Conservation (phyloP, 2,797 vertebrate genomes). For the Bradypodion pumilum region DNA sequence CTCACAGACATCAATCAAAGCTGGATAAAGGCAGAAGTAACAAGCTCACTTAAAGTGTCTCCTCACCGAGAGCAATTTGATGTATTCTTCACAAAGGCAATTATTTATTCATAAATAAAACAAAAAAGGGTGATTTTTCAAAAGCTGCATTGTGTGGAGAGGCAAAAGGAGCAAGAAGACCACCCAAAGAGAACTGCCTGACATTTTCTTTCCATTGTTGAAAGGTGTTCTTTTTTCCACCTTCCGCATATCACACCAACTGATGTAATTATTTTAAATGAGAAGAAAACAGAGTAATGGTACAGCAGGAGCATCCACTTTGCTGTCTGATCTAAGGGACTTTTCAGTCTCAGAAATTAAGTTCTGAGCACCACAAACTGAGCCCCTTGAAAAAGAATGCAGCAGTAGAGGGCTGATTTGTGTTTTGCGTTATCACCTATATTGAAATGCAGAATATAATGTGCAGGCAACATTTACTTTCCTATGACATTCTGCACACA, state of each 20-base stretch:
- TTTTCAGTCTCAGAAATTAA: rapidly evolving
- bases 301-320: not conserved
- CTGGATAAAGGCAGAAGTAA: not conserved
- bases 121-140: constrained; percentile 35
- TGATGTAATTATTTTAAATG: constrained; percentile 49
- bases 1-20: constrained; percentile 27
- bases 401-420: not conserved
- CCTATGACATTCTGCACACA: not conserved
- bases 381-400: not conserved
- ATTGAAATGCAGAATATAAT: not conserved
- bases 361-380: not conserved
- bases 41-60: not conserved
- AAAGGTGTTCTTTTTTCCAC: not conserved
- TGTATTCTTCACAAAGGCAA: not conserved
- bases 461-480: not conserved
- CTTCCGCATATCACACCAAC: not conserved
- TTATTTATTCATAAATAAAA: constrained; percentile 63
- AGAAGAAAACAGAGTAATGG: not conserved
- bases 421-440: not conserved
- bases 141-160: constrained; percentile 50
- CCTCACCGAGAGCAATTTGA: constrained; percentile 14
- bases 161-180: constrained; percentile 39
- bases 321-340: not conserved
- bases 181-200: constrained; percentile 34
- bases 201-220: constrained; percentile 31